Base-by-base conservation (phyloP, 2,797 vertebrate genomes). In the Pachyuromys duprasi region DNA sequence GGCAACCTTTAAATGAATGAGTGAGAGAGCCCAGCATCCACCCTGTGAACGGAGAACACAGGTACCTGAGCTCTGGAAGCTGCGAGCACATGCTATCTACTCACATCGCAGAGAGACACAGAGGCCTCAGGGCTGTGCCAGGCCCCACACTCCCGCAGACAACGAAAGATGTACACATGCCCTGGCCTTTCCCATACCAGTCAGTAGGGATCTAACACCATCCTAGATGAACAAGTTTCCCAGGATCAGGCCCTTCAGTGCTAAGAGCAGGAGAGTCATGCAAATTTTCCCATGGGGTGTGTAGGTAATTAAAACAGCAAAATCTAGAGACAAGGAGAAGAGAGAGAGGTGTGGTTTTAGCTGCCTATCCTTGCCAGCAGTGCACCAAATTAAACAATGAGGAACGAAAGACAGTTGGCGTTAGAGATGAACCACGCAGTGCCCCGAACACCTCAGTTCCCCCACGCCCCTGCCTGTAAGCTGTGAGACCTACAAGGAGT, bases 291-390 rank as follows among this genome's bases (percentile, higher is more conserved):
- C 86, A 67, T 18, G 76, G 95, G 90, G 89, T 60, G 81, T 39
- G 72, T 55, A 87, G 39, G 45, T 93, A 96, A 94, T 96, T 97
- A 97, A 95, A 95, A 96, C 57, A 79, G 86, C 45, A 80, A 75
- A 62, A 33, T 94, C 89, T 93, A 84, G 76, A 88, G 95, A 63
- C n/a, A 93, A 60, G 36, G 76, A 94, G 72, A 60, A 96, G 83
- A 90, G 39, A 39, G 76, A 72, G 55, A 14, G 33, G 55, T 95
- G 92, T 94, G 92, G 53, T 80, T 93, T 97, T 76, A 88, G 80
- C 63, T 65, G 17, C 2, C 31, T 55, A 60, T 81, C 62, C 76
- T 57, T 76, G 49, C 81, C 49, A 39, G 26, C 13, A 62, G 28
- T 9, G 72, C 84, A 45, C 31, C 8, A 26, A 72, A 92, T 24